Evolutionary conservation across 2,797 vertebrate species (phyloP).

Genomic region (Synanceia verrucosa): DNA sequence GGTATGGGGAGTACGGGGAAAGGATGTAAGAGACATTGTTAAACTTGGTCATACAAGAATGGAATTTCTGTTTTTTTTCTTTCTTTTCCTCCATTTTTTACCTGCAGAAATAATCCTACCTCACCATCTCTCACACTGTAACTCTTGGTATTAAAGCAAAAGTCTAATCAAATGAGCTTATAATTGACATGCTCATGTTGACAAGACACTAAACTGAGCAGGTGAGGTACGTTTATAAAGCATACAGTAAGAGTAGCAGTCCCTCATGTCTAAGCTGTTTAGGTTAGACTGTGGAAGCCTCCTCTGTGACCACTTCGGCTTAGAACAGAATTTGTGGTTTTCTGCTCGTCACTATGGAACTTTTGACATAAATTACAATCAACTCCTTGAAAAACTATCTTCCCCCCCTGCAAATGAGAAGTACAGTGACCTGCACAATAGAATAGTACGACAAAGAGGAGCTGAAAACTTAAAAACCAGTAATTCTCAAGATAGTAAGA

Average conservation of each 20-base stretch:
- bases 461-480: neutral
- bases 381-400: constrained; percentile 70
- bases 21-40: constrained; percentile 51
- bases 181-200: constrained; percentile 8
- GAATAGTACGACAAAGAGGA: neutral
- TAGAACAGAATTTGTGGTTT: constrained; percentile 66
- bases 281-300: constrained; percentile 54
- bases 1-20: constrained; percentile 4
- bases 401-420: constrained; percentile 44
- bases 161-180: neutral
- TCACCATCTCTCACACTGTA: neutral
- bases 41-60: constrained; percentile 41
- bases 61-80: constrained; percentile 34
- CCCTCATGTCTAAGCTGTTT: constrained; percentile 27
- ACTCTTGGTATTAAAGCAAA: neutral
- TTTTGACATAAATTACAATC: constrained; percentile 76
- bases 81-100: constrained; percentile 23
- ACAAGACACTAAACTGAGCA: constrained; percentile 17
- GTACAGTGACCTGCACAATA: constrained; percentile 32
- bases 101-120: neutral
- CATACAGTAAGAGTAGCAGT: constrained; percentile 10
- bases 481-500: neutral
- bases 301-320: constrained; percentile 52
- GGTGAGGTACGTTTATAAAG: constrained; percentile 24
- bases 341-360: constrained; percentile 62